Evolutionary conservation across 1,140 invertebrate genomes (phyloP), one percentile per base, ranked within the genome.

Genomic region (Ctenoplectra terminalis): DNA sequence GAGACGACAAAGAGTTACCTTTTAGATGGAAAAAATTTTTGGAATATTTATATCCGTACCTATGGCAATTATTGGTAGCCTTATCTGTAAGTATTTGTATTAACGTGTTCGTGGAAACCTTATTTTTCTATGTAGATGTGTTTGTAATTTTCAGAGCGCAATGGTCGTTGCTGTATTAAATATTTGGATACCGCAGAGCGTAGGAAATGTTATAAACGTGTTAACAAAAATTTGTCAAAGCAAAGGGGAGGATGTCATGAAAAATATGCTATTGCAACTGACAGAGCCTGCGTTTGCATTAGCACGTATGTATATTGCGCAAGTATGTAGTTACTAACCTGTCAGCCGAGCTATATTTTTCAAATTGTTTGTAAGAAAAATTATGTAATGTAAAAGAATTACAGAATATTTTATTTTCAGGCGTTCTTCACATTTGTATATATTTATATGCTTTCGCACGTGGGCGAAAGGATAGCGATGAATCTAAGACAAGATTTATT

Each of bases 391-490:
- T 63, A 31, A 26, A 31, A 23, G 1, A 60, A 84, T 72, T 43
- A 58, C 17, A 66, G 20, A 17, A 56, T 58, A 56, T 75, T n/a
- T 40, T 63, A n/a, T 63, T 66, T 34, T 61, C 93, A 98, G 97
- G 97, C 97, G 60, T 87, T 96, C 29, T 97, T 98, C 86, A 99
- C 98, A 72, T 98, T 98, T 90, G 93, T 96, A 31, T 99, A 99
- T 92, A 99, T 99, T 80, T 96, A 97, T 81, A 94, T 97, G 52
- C 92, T 99, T 26, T 97, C 98, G 15, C 95, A 96, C 88, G 95
- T 99, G 70, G 98, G 98, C 15, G 98, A 99, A 92, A 95, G 96
- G 90, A 95, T 99, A 78, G 97, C 98, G 6, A 94, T 95, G 40
- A 95, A 96, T 85, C 95, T 99, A 92, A 96, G 97, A 80, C 95